These are phyloP conservation scores for Pollimyrus isidori DNA, from an alignment of 2,113 vertebrate genomes.

Conservation along the genomic window DNA sequence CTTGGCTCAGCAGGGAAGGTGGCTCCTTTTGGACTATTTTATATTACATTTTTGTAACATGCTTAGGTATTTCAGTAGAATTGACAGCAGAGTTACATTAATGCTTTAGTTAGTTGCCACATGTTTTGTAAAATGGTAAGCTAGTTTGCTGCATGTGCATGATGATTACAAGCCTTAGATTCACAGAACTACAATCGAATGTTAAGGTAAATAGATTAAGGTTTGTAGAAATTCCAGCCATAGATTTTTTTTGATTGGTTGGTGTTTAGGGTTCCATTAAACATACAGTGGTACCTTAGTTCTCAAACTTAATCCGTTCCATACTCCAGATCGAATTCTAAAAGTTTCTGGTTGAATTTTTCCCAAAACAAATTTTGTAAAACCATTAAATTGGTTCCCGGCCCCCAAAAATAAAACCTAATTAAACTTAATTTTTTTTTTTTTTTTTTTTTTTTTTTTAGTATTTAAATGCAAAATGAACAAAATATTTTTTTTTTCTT, in stretches of 20 bases:
- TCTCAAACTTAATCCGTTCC: no score
- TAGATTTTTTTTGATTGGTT: neutral
- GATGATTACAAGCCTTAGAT: constrained; percentile 66
- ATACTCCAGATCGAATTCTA: no score
- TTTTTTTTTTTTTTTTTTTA: no score
- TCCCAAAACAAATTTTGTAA: no score
- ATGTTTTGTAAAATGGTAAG: neutral
- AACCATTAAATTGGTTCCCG: no score
- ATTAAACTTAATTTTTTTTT: no score
- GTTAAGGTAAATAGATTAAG: no score
- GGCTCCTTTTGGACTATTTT: neutral
- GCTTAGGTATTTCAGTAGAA: neutral
- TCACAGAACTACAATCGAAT: constrained; percentile 61
- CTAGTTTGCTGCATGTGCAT: constrained; percentile 47
- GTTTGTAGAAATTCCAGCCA: neutral
- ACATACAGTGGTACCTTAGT: no score
- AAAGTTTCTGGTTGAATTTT: no score
- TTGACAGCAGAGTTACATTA: neutral
- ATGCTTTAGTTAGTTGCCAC: neutral
- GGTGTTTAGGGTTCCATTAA: neutral
- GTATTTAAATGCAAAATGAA: no score
- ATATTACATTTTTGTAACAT: neutral
- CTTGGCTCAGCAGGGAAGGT: neutral
- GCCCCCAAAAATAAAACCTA: no score
- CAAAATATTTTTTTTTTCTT: no score